phyloP scores from a whole-genome alignment of 2,113 vertebrate genomes.

The Meleagris gallopavo region DNA sequence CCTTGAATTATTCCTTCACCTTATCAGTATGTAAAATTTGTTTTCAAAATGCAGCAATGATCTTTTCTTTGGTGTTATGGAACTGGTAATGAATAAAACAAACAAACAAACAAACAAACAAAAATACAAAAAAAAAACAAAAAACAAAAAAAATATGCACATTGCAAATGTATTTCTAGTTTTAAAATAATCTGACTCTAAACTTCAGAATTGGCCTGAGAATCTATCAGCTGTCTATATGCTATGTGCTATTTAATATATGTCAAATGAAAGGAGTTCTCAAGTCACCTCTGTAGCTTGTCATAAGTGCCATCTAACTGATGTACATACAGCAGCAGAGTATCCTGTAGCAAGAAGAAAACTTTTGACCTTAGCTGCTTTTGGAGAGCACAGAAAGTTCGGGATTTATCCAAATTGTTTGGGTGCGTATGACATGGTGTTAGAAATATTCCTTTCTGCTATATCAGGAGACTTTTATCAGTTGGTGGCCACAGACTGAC shows the following conservation, averaged over 20 bases:
- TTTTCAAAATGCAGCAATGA: neutral
- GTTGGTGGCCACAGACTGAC: constrained; percentile 27
- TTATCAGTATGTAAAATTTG: neutral
- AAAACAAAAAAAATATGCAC: neutral
- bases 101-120: too few species aligned
- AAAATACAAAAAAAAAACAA: too few species aligned
- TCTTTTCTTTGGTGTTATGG: neutral
- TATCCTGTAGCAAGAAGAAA: constrained; percentile 66
- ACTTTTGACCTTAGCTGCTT: constrained; percentile 67
- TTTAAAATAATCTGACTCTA: neutral
- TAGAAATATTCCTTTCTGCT: neutral
- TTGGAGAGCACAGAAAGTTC: constrained; percentile 22
- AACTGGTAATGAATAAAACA: neutral
- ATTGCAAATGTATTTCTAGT: neutral
- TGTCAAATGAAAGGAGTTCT: constrained; percentile 19
- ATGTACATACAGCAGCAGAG: constrained; percentile 16
- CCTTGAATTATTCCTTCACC: neutral
- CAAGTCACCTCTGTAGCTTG: neutral
- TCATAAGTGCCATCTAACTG: neutral
- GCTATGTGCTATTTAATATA: neutral
- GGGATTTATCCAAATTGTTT: constrained; percentile 38
- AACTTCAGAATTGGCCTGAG: neutral
- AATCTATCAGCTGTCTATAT: constrained; percentile 10
- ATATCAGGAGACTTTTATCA: constrained; percentile 51
- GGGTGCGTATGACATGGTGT: constrained; percentile 40